phyloP scores from a whole-genome alignment of 2,113 vertebrate species.

The Synodontis membranacea region DNA sequence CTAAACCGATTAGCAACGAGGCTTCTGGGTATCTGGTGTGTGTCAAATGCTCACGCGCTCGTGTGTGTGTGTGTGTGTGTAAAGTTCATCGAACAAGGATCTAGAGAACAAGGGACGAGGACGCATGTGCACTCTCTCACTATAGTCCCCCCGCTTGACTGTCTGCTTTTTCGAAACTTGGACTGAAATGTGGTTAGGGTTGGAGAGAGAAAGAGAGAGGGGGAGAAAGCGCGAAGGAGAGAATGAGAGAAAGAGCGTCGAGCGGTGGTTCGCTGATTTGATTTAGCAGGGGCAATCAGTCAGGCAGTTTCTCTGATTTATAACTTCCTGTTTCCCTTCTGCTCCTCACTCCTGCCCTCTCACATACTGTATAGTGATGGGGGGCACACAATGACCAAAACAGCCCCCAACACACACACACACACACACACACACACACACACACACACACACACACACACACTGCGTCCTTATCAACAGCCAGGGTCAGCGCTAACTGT shows the following conservation, averaged over 20 bases:
- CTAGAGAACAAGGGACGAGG: background rate
- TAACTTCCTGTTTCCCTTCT: conserved; percentile 90
- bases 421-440: conserved; percentile 7
- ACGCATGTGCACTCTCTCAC: background rate
- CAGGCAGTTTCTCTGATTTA: conserved; percentile 88
- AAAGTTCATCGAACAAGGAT: background rate
- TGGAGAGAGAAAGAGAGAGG: conserved; percentile 77
- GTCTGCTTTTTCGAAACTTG: conserved; percentile 62
- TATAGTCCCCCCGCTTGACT: background rate
- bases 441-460: conserved; percentile 21
- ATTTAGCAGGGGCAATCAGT: conserved; percentile 88
- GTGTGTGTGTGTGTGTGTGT: conserved; percentile 71
- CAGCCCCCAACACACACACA: conserved; percentile 56
- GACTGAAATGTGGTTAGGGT: conserved; percentile 82
- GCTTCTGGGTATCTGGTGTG: conserved; percentile 85
- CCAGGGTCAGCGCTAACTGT: conserved; percentile 83
- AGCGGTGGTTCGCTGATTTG: conserved; percentile 85
- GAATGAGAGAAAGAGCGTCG: conserved; percentile 85
- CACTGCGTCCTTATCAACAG: conserved; percentile 74
- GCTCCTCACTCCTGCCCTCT: conserved; percentile 64
- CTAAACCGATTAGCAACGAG: conserved; percentile 82
- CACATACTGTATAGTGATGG: conserved; percentile 76
- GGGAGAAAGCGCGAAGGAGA: conserved; percentile 86
- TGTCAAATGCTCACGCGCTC: conserved; percentile 71
- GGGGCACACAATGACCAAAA: conserved; percentile 77